phyloP scores from a whole-genome alignment of 2,888 invertebrate species.

The Bimastos eiseni region DNA sequence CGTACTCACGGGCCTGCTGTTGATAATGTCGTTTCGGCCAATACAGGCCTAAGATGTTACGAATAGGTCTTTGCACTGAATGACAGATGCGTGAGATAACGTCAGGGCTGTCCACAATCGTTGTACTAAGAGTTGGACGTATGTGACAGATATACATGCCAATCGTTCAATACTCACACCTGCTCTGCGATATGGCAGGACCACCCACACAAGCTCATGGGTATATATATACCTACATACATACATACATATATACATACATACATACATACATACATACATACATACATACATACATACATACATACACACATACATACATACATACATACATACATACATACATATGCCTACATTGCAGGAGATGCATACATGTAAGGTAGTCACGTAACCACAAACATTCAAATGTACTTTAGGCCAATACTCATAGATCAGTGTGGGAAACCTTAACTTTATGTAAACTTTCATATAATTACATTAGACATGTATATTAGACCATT shows the following conservation, averaged over 20 bases:
- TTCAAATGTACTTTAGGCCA: background rate
- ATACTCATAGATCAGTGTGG: no score
- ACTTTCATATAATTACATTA: no score
- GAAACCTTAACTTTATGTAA: no score
- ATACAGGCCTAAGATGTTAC: background rate
- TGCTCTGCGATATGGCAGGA: background rate
- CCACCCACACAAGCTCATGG: background rate
- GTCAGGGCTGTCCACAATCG: background rate
- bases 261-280: no score
- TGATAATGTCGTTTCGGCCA: background rate
- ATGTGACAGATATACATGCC: background rate
- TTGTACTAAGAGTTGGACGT: background rate
- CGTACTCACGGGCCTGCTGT: background rate
- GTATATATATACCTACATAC: no score
- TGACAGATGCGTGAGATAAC: background rate
- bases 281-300: no score
- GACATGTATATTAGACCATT: no score
- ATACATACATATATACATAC: no score
- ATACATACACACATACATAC: no score
- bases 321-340: no score
- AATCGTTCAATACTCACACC: background rate
- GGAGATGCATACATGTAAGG: no score
- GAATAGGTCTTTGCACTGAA: background rate
- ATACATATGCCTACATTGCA: no score
- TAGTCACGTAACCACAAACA: background rate